These are phyloP conservation scores for Malaclemys terrapin DNA, from an alignment of 2,113 vertebrate genomes.

Conservation along the genomic window DNA sequence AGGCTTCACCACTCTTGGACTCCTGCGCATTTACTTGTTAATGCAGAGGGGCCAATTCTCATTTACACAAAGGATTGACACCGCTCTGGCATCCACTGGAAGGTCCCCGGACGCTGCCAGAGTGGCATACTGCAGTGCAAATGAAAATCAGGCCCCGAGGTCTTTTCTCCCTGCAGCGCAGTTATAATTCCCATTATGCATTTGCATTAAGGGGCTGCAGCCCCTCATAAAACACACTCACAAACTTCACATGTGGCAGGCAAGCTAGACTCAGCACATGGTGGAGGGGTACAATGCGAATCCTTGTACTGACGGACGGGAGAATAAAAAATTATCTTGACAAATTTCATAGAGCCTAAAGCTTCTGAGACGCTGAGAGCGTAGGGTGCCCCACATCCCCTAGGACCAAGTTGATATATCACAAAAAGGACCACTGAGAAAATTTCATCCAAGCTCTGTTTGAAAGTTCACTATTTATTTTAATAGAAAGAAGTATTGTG, in stretches of 20 bases:
- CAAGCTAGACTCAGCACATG: conserved; percentile 36
- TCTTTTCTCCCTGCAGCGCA: conserved; percentile 57
- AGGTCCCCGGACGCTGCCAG: conserved; percentile 35
- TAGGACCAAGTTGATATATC: neutral
- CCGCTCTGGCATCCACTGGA: conserved; percentile 30
- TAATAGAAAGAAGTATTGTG: neutral
- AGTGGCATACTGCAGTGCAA: neutral
- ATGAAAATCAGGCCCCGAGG: conserved; percentile 60
- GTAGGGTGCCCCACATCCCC: neutral
- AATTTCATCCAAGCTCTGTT: neutral
- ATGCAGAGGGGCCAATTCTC: conserved; percentile 2
- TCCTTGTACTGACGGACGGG: conserved; percentile 45
- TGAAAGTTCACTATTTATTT: neutral
- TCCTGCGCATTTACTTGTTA: conserved; percentile 1
- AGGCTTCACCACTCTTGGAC: conserved; percentile 36
- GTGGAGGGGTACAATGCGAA: conserved; percentile 33
- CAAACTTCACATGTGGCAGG: conserved; percentile 59
- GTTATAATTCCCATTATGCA: conserved; percentile 56
- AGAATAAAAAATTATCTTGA: conserved; percentile 32
- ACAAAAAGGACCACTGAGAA: neutral
- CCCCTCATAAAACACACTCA: conserved; percentile 55
- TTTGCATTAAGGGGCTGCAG: conserved; percentile 62
- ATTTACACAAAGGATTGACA: conserved; percentile 38
- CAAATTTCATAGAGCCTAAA: neutral
- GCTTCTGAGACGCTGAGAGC: neutral